Evolutionary conservation across 2,113 vertebrate species (phyloP), one percentile per base, ranked within the genome.

Genomic region (Bucco capensis): DNA sequence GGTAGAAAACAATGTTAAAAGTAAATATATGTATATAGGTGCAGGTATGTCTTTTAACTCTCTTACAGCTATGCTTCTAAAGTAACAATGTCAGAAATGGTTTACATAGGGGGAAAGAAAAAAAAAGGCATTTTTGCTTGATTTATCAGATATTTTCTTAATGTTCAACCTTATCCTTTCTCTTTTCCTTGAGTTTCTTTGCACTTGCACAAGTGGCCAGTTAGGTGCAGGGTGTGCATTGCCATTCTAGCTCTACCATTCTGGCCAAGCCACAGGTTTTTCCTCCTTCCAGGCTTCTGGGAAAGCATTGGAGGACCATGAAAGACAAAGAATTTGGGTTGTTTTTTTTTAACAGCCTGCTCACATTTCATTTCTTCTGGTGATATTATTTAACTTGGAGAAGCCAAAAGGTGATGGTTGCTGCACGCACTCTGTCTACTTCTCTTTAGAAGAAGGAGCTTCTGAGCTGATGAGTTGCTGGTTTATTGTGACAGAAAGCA

Each of bases 371-470:
- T 56, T 65, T 72, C 44, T 75, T 56, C 44, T 16, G 30, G 38
- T 37, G 19, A 75, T 37, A n/a, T 2, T 51, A 16, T 61, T 86
- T 79, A 56, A 73, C 86, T 53, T 61, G 47, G 69, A 86, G 31
- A 72, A 76, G 88, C 53, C 22, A 54, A 71, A n/a, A 60, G 61
- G 18, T 18, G 42, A 21, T 23, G 12, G 33, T 74, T 71, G 28
- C 46, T 49, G 31, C 28, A 27, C 1, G 1, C 0, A 0, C n/a
- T 60, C 40, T 57, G 19, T 0, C 0, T 61, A 9, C 8, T 1
- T 76, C n/a, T 70, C n/a, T 37, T 61, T 60, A 25, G 51, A 83
- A 75, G 37, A 37, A 6, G 25, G 40, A 73, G 16, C 44, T 90
- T 77, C 65, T 76, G 64, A 83, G 38, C 16, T 47, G 44, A 37